Percentiles rank a stretch among this genome's conserved stretches.
Conservation (phyloP, 2,797 vertebrate genomes). For the Pseudomugil gertrudae region DNA sequence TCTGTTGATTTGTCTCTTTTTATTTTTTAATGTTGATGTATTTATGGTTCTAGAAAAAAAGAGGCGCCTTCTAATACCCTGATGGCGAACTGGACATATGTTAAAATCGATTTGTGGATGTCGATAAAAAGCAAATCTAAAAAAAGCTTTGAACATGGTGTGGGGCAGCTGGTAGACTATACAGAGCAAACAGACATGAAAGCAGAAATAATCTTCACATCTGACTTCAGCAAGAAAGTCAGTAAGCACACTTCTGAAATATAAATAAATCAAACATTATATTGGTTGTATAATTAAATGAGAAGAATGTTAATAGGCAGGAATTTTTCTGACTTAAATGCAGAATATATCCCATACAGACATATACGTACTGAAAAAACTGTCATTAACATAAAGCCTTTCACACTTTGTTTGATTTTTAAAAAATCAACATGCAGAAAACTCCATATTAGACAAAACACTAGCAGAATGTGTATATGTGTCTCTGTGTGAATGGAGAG, state of each 20-base stretch:
- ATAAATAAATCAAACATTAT: conserved; percentile 5
- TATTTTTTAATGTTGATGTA: too few species aligned
- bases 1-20: too few species aligned
- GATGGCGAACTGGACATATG: too few species aligned
- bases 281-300: conserved; percentile 16
- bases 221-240: neutral
- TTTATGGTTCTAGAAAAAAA: too few species aligned
- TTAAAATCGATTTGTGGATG: too few species aligned
- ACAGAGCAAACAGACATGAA: conserved; percentile 8
- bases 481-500: conserved; percentile 26
- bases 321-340: conserved; percentile 14
- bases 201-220: conserved; percentile 2
- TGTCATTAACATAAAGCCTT: conserved; percentile 3
- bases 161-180: neutral
- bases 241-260: neutral
- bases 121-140: too few species aligned
- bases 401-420: neutral
- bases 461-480: conserved; percentile 18
- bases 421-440: conserved; percentile 9
- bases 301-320: neutral
- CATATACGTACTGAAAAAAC: neutral
- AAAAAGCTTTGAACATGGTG: neutral
- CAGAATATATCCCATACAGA: neutral
- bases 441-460: neutral
- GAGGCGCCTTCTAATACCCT: too few species aligned